Base-by-base conservation (phyloP, 37 sponge, comb jelly and placozoan species). In the Chondrilla cf. caribensis region DNA sequence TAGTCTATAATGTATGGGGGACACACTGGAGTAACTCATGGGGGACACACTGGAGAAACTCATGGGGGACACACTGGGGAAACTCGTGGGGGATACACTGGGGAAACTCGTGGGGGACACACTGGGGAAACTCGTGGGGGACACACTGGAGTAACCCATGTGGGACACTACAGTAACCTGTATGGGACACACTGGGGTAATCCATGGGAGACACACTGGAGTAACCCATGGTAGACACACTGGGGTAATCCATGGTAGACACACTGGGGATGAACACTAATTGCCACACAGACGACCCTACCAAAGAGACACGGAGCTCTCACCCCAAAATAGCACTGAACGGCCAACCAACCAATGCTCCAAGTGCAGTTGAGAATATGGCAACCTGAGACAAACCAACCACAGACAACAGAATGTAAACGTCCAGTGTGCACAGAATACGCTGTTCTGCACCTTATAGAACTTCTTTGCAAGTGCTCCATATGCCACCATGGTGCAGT, bases 381-480 rank as follows among this genome's bases (percentile, higher is more conserved):
- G 96, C 88, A 18, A 92, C 26, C 95, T 98, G 77, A 17, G 40
- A 47, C 3, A 70, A 43, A 3, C 2, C 38, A 39, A 6, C n/a
- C n/a, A n/a, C n/a, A n/a, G n/a, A n/a, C n/a, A n/a, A n/a, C n/a
- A n/a, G n/a, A n/a, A n/a, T n/a, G n/a, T n/a, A n/a, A n/a, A n/a
- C n/a, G n/a, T n/a, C n/a, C n/a, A n/a, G n/a, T n/a, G n/a, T n/a
- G n/a, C n/a, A n/a, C n/a, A n/a, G n/a, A n/a, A n/a, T n/a, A n/a
- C n/a, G n/a, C n/a, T n/a, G n/a, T 14, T 51, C 36, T 17, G 58
- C 7, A 58, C 81, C 19, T 57, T 58, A 43, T 84, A 57, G 26
- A 91, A 84, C 96, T n/a, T n/a, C n/a, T n/a, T n/a, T n/a, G n/a
- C n/a, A n/a, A 94, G 94, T 31, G 97, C 99, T 32, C 89, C 93